phyloP scores from a whole-genome alignment of 1,140 invertebrate species.

The Sipha flava region DNA sequence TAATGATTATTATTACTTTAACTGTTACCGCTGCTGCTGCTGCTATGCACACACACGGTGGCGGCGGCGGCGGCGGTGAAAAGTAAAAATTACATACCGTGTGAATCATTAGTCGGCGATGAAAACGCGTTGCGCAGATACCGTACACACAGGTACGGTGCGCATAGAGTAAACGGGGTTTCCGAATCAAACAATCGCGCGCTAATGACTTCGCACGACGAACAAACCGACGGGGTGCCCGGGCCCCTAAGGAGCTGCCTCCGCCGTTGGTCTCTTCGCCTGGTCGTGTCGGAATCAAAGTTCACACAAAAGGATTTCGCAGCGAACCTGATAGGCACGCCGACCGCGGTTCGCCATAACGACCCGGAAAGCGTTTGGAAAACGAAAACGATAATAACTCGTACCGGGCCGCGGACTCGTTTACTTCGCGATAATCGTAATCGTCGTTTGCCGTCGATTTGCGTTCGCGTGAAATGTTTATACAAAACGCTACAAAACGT shows the following conservation, averaged over 20 bases:
- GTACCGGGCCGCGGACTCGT: too few relatives aligned
- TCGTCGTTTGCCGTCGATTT: too few relatives aligned
- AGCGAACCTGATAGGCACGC: not conserved
- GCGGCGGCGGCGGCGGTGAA: not conserved
- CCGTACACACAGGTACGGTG: not conserved
- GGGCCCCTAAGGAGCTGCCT: not conserved
- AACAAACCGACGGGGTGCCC: not conserved
- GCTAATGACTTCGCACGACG: conserved; percentile 29
- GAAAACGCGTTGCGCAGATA: not conserved
- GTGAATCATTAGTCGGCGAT: conserved; percentile 23
- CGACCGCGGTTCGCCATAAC: not conserved
- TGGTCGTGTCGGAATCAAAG: conserved; percentile 24
- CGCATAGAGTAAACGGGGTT: conserved; percentile 11
- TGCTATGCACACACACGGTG: not conserved
- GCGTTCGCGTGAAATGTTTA: too few relatives aligned
- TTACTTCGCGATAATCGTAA: too few relatives aligned
- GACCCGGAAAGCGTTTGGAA: too few relatives aligned
- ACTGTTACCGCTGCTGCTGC: not conserved
- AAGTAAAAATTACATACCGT: not conserved
- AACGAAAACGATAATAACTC: not conserved
- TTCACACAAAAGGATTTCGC: not conserved
- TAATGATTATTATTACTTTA: conserved; percentile 21
- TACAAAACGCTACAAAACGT: too few relatives aligned
- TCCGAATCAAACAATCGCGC: conserved; percentile 14
- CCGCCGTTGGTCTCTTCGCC: too few relatives aligned